Evolutionary conservation across 1,140 invertebrate genomes (phyloP).

Genomic region (Vollenhovia emeryi): DNA sequence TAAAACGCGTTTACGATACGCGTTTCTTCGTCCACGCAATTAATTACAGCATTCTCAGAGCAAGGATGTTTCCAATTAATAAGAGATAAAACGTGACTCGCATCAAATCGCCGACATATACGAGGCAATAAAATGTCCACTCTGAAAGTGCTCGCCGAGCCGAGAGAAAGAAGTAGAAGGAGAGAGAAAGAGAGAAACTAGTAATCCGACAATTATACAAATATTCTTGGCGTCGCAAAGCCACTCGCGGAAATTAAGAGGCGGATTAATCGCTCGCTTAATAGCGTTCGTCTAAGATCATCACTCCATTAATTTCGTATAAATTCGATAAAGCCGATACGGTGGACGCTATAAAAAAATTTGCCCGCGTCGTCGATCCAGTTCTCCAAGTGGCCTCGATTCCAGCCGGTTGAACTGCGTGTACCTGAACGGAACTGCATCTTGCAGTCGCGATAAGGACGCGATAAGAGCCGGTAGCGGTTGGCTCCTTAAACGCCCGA

Average conservation of each 20-base stretch:
- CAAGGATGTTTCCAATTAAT: constrained; percentile 45
- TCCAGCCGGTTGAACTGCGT: constrained; percentile 4
- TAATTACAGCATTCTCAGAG: constrained; percentile 30
- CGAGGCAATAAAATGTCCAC: constrained; percentile 35
- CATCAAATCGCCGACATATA: constrained; percentile 20
- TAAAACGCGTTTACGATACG: background rate
- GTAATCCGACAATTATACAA: constrained; percentile 22
- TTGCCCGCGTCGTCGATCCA: constrained; percentile 16
- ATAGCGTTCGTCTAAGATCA: constrained; percentile 6
- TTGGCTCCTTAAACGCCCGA: background rate
- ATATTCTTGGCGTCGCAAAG: background rate
- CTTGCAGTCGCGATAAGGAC: constrained; percentile 26
- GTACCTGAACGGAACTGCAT: constrained; percentile 26
- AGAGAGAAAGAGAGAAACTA: constrained; percentile 1
- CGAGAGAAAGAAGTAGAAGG: background rate
- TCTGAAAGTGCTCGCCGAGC: background rate
- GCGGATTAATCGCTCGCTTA: constrained; percentile 4
- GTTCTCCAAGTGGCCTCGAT: constrained; percentile 35
- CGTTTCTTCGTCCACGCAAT: constrained; percentile 1
- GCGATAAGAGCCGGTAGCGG: constrained; percentile 26
- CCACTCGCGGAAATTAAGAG: constrained; percentile 5
- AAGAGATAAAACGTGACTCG: constrained; percentile 36
- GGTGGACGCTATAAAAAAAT: constrained; percentile 32
- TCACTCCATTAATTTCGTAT: constrained; percentile 49
- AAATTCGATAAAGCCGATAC: constrained; percentile 21